Conservation (phyloP, 2,113 vertebrate species). For the Cochlearius cochlearius region DNA sequence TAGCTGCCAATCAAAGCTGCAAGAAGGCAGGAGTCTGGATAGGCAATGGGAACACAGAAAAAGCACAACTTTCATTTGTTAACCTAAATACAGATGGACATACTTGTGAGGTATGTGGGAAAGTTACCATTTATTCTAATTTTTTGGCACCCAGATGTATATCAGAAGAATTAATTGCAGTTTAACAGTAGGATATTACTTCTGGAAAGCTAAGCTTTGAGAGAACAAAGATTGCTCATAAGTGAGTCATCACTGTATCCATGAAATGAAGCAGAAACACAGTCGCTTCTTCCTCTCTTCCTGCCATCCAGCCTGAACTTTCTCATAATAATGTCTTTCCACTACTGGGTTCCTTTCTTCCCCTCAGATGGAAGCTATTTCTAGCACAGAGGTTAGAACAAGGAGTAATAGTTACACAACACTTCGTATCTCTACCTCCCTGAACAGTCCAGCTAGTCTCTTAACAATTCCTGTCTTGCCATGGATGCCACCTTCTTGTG, state of each 20-base stretch:
- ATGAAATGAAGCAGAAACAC: neutral
- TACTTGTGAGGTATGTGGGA: slow-evolving; percentile 78
- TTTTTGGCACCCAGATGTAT: neutral
- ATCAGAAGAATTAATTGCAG: neutral
- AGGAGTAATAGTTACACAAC: neutral
- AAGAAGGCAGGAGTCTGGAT: slow-evolving; percentile 79
- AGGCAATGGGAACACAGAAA: slow-evolving; percentile 82
- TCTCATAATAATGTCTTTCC: neutral
- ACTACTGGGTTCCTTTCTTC: neutral
- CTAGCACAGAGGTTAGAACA: neutral
- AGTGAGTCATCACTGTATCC: neutral
- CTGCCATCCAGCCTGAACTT: neutral
- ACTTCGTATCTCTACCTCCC: neutral
- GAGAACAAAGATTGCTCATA: neutral
- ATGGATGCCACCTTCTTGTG: neutral
- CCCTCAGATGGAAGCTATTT: neutral
- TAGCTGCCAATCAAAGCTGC: slow-evolving; percentile 60
- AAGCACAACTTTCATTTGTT: slow-evolving; percentile 79
- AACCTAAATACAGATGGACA: slow-evolving; percentile 78
- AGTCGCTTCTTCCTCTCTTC: neutral
- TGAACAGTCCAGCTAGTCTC: neutral
- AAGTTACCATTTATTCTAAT: neutral
- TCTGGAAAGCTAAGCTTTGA: neutral
- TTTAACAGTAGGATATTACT: neutral
- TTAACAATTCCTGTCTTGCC: neutral